phyloP scores from a whole-genome alignment of 1,140 invertebrate species.

The Doryteuthis pealeii region DNA sequence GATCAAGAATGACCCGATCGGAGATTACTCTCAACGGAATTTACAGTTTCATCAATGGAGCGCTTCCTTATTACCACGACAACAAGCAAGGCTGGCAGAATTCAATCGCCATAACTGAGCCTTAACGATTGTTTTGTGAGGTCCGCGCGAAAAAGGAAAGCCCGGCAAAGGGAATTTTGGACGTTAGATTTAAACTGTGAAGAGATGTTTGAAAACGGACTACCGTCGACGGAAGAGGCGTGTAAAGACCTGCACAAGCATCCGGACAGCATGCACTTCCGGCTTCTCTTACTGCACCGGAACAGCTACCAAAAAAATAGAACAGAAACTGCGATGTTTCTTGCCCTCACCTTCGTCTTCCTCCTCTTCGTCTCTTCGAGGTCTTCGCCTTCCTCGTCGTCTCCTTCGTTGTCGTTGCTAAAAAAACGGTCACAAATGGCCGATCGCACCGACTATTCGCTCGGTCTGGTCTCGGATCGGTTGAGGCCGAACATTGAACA shows the following conservation, averaged over 20 bases:
- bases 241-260: slow-evolving; percentile 31
- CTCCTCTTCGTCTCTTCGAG: too few species aligned
- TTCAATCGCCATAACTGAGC: slow-evolving; percentile 66
- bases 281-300: too few species aligned
- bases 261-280: slow-evolving; percentile 10
- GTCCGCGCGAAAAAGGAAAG: slow-evolving; percentile 64
- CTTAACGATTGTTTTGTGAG: slow-evolving; percentile 67
- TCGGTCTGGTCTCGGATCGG: too few species aligned
- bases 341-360: too few species aligned
- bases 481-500: too few species aligned
- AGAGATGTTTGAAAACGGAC: slow-evolving; percentile 97
- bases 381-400: not conserved
- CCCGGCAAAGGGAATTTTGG: slow-evolving; percentile 68
- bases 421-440: not conserved
- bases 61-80: slow-evolving; percentile 67
- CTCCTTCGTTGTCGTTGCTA: not conserved
- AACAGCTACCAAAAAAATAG: too few species aligned
- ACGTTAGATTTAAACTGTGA: slow-evolving; percentile 77
- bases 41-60: slow-evolving; percentile 65
- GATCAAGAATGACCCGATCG: slow-evolving; percentile 54
- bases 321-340: too few species aligned
- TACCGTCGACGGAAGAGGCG: slow-evolving; percentile 72
- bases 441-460: not conserved
- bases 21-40: slow-evolving; percentile 59
- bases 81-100: slow-evolving; percentile 72